Base-by-base conservation (phyloP, 2,113 vertebrate species). In the Nothobranchius furzeri region DNA sequence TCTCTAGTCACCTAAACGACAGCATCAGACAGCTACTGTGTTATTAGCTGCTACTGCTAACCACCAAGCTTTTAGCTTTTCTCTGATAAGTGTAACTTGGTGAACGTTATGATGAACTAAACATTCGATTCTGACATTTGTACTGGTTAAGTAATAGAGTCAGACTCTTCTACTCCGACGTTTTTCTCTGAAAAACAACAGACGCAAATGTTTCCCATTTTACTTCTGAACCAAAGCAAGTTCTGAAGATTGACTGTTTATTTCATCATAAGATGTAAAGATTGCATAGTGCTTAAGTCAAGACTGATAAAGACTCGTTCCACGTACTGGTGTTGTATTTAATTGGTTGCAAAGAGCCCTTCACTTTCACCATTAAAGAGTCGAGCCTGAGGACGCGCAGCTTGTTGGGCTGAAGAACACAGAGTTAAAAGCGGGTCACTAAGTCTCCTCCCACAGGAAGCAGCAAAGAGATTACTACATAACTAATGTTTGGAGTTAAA, bases 291-390 rank as follows among this genome's bases (percentile, higher is more conserved):
- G 52, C 67, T 67, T 49, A 54, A 70, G 55, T 52, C 3, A 51
- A 78, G 59, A 40, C 36, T 14, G 66, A 87, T 85, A 78, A 83
- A 75, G 85, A 76, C 59, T 17, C 11, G 24, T 46, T 30, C 69
- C 56, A 58, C 46, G 61, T 63, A 71, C 24, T 60, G 57, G 50
- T 56, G 65, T 78, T 82, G 59, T 25, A 67, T 70, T 70, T 85
- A 85, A 86, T 82, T 85, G 79, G 79, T 82, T 86, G 84, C 79
- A 82, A 74, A 73, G 59, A 79, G 77, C 73, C n/a, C 70, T 68
- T 87, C 78, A 76, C 51, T 77, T 78, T 66, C 66, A 79, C 54
- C 72, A 64, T 68, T 79, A 75, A 74, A 78, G 71, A 82, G 72
- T 54, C n/a, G 8, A 74, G 82, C 77, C 72, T 36, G 60, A 79